These are phyloP conservation scores for Smutsia gigantea DNA, from an alignment of 2,797 vertebrate species.

Conservation along the genomic window DNA sequence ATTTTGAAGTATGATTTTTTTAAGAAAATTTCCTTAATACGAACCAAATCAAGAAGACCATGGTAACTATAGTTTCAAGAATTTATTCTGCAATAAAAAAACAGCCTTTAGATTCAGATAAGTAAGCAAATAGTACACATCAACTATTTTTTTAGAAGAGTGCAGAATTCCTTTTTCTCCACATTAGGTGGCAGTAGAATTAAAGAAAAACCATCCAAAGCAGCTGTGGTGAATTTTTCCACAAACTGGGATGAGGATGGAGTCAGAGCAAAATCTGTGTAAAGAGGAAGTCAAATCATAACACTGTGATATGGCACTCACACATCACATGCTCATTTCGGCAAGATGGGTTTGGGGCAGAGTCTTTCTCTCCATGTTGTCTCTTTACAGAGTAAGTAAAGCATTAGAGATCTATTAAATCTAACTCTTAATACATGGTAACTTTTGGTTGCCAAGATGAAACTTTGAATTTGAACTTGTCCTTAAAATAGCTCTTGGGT, in stretches of 20 bases:
- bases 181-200: constrained; percentile 68
- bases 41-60: constrained; percentile 4
- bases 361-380: not conserved
- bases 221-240: not conserved
- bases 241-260: not conserved
- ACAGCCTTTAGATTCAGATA: not conserved
- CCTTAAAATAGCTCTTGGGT: not conserved
- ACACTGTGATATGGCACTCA: not conserved
- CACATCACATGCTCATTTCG: not conserved
- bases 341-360: not conserved
- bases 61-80: not conserved
- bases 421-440: not conserved
- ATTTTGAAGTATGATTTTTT: not conserved
- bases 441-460: constrained; percentile 5
- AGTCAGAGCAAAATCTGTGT: not conserved
- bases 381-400: not conserved
- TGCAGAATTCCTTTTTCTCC: not conserved
- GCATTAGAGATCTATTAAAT: not conserved
- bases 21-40: not conserved
- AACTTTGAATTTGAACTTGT: not conserved
- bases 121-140: not conserved
- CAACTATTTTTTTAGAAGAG: not conserved
- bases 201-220: constrained; percentile 49
- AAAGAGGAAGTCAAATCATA: not conserved
- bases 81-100: constrained; percentile 3